A percentile compares a stretch with the other conserved stretches of the same genome.
phyloP scores from a whole-genome alignment of 2,797 vertebrate species.

The Bovichtus diacanthus region DNA sequence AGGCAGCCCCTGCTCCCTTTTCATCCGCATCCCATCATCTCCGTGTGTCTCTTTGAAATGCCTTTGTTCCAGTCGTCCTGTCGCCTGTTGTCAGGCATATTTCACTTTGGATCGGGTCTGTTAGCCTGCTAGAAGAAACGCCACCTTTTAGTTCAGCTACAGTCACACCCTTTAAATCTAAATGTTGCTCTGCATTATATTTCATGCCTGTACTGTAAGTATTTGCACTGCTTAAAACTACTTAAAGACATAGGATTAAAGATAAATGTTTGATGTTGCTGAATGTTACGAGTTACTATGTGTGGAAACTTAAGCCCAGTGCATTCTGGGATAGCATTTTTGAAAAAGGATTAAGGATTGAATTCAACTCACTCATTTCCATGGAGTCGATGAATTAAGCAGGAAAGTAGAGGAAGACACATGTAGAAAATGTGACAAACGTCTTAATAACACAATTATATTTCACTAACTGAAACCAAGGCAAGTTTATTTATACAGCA shows the following conservation, averaged over 20 bases:
- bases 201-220: not conserved
- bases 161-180: not conserved
- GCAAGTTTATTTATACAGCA: too few relatives aligned
- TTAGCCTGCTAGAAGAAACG: not conserved
- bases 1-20: slow-evolving; percentile 26
- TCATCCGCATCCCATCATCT: slow-evolving; percentile 20
- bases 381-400: not conserved
- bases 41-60: not conserved
- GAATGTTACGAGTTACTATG: not conserved
- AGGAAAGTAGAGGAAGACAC: not conserved
- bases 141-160: not conserved
- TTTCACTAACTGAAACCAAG: not conserved
- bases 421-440: not conserved
- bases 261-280: not conserved
- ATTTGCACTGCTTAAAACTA: not conserved
- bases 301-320: not conserved
- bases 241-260: not conserved
- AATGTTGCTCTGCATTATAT: not conserved
- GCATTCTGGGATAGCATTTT: not conserved
- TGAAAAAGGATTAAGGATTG: not conserved
- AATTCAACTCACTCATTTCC: not conserved
- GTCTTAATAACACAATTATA: not conserved
- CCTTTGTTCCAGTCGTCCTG: not conserved
- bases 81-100: not conserved
- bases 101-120: not conserved